Evolutionary conservation across 1,140 invertebrate genomes (phyloP), one percentile per base, ranked within the genome.

Genomic region (Drosophila teissieri): DNA sequence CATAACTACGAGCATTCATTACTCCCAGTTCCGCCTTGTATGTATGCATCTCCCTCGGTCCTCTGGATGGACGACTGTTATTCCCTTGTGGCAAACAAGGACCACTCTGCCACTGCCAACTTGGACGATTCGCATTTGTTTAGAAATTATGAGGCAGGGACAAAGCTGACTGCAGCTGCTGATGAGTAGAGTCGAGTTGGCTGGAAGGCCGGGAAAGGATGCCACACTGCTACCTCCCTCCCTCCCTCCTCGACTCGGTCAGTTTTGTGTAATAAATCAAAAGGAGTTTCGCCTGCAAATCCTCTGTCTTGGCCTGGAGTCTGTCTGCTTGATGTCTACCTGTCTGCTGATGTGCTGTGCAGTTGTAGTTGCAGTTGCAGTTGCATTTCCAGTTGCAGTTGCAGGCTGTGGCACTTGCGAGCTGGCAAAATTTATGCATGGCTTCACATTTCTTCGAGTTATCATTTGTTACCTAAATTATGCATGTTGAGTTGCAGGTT

Each of bases 391-490:
- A 69, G 61, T 62, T 81, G 36, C 70, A 79, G 68, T 73, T 68
- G 75, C 61, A 62, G 69, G 60, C 55, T 67, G 53, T 76, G 62
- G 68, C 69, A 84, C 67, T 77, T 74, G 68, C 44, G 52, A 73
- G 77, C 73, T 57, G 61, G 48, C 60, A 22, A 83, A 89, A 88
- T 88, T 89, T 88, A 89, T 88, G 83, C 83, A 80, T 89, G 83
- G 84, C 42, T 88, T 90, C 84, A 89, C 75, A 88, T 88, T 89
- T 88, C 84, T 89, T 89, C 85, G 84, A 88, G 84, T 89, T 88
- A 89, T 89, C 84, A 88, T 88, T 88, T 88, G 80, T 89, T 89
- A 88, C 84, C 51, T 88, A 84, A 88, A 88, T 89, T 88, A 89
- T 88, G 82, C 83, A 85, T 84, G 83, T 89, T 88, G 83, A 89